Conservation (phyloP, 2,888 invertebrate species). For the Prosopocoilus inquinatus region DNA sequence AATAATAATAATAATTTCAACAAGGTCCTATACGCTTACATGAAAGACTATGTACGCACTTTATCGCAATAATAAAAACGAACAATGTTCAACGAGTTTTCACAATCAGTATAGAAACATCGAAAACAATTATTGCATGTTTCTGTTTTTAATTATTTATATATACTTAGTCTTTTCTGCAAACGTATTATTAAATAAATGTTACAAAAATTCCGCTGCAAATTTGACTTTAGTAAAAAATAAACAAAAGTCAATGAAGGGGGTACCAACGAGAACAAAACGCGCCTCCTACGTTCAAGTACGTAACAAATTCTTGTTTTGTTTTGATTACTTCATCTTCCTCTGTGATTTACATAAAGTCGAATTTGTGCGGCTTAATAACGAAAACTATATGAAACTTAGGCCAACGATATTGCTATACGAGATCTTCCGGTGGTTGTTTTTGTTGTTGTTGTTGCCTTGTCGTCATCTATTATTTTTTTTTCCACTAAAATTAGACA, state of each 20-base stretch:
- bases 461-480: not conserved
- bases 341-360: not conserved
- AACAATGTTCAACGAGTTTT: not conserved
- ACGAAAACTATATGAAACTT: constrained; percentile 12
- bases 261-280: not conserved
- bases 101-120: not conserved
- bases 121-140: no score
- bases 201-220: not conserved
- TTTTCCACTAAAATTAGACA: not conserved
- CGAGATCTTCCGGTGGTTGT: not conserved
- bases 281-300: not conserved
- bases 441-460: not conserved
- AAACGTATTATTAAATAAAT: constrained; percentile 1
- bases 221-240: constrained; percentile 9
- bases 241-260: not conserved
- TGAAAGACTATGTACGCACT: not conserved
- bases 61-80: constrained; percentile 4
- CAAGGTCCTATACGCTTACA: constrained; percentile 4
- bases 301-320: not conserved
- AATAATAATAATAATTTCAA: constrained; percentile 5
- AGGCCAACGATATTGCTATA: constrained; percentile 18
- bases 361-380: constrained; percentile 4
- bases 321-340: not conserved
- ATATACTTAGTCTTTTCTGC: not conserved
- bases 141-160: no score